phyloP scores from a whole-genome alignment of 2,888 invertebrate genomes.

The Acleris holmiana region DNA sequence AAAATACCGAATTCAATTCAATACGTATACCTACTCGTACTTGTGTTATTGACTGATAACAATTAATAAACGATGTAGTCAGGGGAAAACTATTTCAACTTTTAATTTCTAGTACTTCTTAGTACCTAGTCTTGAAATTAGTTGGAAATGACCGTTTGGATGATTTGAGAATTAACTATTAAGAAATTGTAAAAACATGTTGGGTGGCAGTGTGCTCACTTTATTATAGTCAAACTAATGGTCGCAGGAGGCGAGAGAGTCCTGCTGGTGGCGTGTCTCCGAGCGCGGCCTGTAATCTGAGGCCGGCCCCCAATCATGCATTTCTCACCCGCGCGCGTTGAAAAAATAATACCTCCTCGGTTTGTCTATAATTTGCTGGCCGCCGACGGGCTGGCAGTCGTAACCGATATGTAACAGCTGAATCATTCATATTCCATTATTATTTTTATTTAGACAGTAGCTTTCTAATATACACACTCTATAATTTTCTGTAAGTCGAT shows the following conservation, averaged over 20 bases:
- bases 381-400: conserved; percentile 60
- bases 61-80: too few species aligned
- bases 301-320: conserved; percentile 82
- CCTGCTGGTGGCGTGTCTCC: conserved; percentile 76
- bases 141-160: not conserved
- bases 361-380: conserved; percentile 82
- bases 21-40: too few species aligned
- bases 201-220: conserved; percentile 78
- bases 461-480: conserved; percentile 64
- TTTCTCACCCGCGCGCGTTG: conserved; percentile 83
- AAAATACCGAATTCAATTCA: too few species aligned
- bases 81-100: too few species aligned
- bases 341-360: conserved; percentile 81
- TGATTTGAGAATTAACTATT: too few species aligned
- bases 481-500: conserved; percentile 46
- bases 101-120: too few species aligned
- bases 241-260: conserved; percentile 72
- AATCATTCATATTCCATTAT: conserved; percentile 62
- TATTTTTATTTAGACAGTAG: conserved; percentile 70
- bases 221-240: conserved; percentile 80
- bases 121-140: too few species aligned
- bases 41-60: too few species aligned
- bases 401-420: conserved; percentile 53
- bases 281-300: conserved; percentile 75
- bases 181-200: conserved; percentile 32